Conservation (phyloP, 2,888 invertebrate species). For the Octodonta nipae region DNA sequence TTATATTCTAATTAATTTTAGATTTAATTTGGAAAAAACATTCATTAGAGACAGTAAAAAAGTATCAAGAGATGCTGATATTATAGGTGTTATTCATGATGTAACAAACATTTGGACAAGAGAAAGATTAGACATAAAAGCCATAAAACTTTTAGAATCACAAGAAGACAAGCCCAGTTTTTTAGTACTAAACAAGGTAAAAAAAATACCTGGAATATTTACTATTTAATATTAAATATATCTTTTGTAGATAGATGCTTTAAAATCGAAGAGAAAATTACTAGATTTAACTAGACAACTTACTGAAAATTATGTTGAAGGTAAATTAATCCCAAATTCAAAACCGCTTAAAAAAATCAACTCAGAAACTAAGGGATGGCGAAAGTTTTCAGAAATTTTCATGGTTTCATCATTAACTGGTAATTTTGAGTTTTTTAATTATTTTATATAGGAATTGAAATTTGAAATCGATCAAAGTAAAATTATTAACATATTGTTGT, state of each 20-base stretch:
- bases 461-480: too few species aligned
- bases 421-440: conserved; percentile 11
- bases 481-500: too few species aligned
- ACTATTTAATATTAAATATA: not conserved
- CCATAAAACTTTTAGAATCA: conserved; percentile 53
- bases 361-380: conserved; percentile 42
- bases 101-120: conserved; percentile 57
- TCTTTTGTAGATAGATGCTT: conserved; percentile 48
- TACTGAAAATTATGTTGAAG: conserved; percentile 41
- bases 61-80: conserved; percentile 56
- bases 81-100: conserved; percentile 80
- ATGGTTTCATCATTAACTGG: conserved; percentile 78
- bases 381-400: conserved; percentile 77
- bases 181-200: conserved; percentile 80
- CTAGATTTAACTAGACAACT: conserved; percentile 56
- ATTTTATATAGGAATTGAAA: too few species aligned
- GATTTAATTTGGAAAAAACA: conserved; percentile 42
- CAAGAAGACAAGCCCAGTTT: conserved; percentile 51
- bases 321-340: conserved; percentile 22
- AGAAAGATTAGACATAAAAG: conserved; percentile 52
- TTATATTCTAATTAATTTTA: too few species aligned
- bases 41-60: conserved; percentile 47
- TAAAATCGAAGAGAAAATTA: conserved; percentile 60
- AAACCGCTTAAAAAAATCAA: conserved; percentile 15
- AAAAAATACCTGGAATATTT: not conserved